These are phyloP conservation scores for Trematocara zebra DNA, from an alignment of 2,113 vertebrate genomes.

Conservation along the genomic window DNA sequence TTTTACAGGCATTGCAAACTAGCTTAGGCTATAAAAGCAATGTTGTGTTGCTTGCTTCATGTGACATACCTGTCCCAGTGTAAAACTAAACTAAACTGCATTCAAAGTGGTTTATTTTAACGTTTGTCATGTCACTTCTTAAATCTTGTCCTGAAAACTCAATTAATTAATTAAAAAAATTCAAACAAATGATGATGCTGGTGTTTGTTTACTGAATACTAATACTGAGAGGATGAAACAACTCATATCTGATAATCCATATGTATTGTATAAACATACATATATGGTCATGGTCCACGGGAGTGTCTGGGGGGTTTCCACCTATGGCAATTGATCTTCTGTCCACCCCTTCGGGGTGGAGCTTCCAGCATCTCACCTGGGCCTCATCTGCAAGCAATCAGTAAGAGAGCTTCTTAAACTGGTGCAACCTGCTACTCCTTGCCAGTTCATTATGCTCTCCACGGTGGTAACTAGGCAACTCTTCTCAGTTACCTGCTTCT, in stretches of 20 bases:
- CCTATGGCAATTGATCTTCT: background rate
- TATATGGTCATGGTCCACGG: background rate
- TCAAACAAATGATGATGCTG: background rate
- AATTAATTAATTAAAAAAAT: background rate
- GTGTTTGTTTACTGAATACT: background rate
- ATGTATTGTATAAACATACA: background rate
- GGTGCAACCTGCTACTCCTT: background rate
- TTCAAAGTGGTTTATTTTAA: background rate
- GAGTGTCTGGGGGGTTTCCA: background rate
- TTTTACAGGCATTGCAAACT: background rate
- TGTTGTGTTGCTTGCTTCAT: background rate
- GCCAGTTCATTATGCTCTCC: background rate
- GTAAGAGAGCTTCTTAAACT: background rate
- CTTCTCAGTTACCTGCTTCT: background rate
- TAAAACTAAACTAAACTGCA: background rate
- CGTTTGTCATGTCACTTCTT: background rate
- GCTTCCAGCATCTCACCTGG: background rate
- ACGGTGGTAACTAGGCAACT: background rate
- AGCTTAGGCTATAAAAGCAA: background rate
- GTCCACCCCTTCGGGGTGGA: background rate
- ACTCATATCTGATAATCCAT: background rate
- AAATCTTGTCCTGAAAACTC: background rate
- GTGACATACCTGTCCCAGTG: background rate
- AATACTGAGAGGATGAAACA: background rate
- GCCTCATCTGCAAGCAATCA: background rate